Conservation (phyloP, 2,113 vertebrate species). For the Mionectes macconnelli region DNA sequence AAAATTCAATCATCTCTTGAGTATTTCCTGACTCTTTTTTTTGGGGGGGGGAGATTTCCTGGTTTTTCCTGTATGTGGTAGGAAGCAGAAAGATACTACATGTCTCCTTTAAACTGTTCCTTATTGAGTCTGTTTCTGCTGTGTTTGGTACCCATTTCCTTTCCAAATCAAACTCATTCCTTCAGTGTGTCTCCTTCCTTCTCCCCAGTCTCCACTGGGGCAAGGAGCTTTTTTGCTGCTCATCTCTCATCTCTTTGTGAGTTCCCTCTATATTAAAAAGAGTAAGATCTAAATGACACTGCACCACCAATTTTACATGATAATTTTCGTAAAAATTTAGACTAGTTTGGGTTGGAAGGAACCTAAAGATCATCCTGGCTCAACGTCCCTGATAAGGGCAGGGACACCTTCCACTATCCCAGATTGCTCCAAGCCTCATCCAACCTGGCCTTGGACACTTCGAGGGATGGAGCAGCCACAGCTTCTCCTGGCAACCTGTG, state of each 20-base stretch:
- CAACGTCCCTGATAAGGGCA: not conserved
- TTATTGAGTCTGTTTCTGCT: not conserved
- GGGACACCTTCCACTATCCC: not conserved
- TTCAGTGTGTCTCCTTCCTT: not conserved
- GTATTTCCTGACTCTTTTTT: not conserved
- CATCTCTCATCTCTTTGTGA: not conserved
- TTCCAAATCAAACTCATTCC: not conserved
- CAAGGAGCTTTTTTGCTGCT: not conserved
- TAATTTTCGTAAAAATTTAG: not conserved
- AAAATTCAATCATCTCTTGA: not conserved
- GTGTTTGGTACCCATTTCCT: not conserved
- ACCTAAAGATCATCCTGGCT: not conserved
- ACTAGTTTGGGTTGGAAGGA: not conserved
- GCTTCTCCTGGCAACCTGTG: not conserved
- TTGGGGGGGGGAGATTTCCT: not conserved
- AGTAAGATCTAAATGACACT: not conserved
- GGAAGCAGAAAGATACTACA: not conserved
- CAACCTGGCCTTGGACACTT: not conserved
- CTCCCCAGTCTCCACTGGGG: not conserved
- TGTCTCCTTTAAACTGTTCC: not conserved
- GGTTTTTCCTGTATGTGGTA: not conserved
- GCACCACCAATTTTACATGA: not conserved
- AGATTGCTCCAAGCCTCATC: not conserved
- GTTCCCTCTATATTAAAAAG: not conserved
- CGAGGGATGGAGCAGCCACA: not conserved